Base-by-base conservation (phyloP, 2,113 vertebrate genomes). In the Synodontis membranacea region DNA sequence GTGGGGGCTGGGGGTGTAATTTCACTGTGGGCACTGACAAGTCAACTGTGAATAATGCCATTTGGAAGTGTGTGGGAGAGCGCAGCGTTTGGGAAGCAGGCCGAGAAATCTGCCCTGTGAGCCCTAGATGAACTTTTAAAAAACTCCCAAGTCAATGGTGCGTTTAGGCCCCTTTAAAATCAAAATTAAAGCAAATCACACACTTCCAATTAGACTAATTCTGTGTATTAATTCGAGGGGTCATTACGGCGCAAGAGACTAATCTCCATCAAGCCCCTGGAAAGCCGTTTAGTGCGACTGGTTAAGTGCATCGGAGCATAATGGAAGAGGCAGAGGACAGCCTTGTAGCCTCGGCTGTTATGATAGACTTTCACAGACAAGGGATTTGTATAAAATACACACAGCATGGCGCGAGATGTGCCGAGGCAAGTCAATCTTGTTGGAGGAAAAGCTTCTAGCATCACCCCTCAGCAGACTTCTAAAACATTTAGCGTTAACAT, bases 161-260 rank as follows among this genome's bases (percentile, higher is more conserved):
- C 88, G 80, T 92, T 91, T 83, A 89, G 80, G 66, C 76, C 80
- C 80, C 82, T 89, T 91, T 90, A 46, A 19, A 64, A 46, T 19
- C 6, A 34, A 66, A 82, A 93, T 93, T 90, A 91, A 88, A 86
- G 88, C 74, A 90, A 91, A 90, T 85, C 86, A 88, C 88, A 89
- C 86, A 89, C 86, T 78, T 86, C 91, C 93, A 92, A 92, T 94
- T 93, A 91, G 89, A 90, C 87, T 91, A 88, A 91, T 91, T 90
- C 84, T n/a, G 84, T 84, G 82, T 89, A 92, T 90, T 93, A 89
- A 92, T 92, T 91, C 83, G 60, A 92, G 88, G 75, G 82, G 88
- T 90, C 88, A 90, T 92, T 91, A 91, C 44, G 42, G 88, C 83
- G 50, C 88, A 87, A 83, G 68, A 17, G 58, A 93, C 88, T 90